These are phyloP conservation scores for Norana najaformis DNA, from an alignment of 2,888 invertebrate species.

Conservation along the genomic window DNA sequence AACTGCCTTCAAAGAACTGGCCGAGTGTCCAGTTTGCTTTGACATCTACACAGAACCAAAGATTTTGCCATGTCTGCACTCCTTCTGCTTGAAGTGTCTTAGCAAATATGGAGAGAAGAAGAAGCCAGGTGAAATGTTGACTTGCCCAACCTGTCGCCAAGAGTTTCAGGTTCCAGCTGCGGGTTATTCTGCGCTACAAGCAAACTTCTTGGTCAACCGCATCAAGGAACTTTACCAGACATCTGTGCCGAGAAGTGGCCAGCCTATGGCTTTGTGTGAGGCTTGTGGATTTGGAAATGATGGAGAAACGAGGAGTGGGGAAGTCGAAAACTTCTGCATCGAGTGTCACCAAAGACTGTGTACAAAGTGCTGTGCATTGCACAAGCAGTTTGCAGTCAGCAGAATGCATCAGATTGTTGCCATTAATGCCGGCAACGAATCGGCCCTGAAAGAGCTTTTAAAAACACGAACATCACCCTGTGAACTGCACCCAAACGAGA, in stretches of 20 bases:
- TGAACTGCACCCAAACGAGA: neutral
- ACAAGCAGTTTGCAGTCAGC: neutral
- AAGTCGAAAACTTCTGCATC: conserved; percentile 17
- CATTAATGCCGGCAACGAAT: neutral
- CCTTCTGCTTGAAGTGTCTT: conserved; percentile 21
- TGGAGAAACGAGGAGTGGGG: neutral
- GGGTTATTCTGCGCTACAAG: neutral
- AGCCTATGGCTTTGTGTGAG: neutral
- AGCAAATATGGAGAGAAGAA: neutral
- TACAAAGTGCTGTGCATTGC: neutral
- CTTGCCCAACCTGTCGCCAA: conserved; percentile 9
- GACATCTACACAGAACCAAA: neutral
- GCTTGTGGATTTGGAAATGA: conserved; percentile 2
- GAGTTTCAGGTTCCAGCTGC: neutral
- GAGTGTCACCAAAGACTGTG: neutral
- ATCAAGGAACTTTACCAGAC: neutral
- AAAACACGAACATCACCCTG: neutral
- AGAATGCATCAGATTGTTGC: conserved; percentile 18
- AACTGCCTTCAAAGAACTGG: neutral
- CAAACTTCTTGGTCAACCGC: conserved; percentile 8
- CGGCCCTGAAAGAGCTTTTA: neutral
- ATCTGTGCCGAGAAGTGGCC: neutral
- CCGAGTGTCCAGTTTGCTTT: neutral
- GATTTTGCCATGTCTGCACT: conserved; percentile 17
- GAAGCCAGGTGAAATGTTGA: conserved; percentile 16